These are phyloP conservation scores for Cantharis lateralis DNA, from an alignment of 2,888 invertebrate species.

Conservation along the genomic window DNA sequence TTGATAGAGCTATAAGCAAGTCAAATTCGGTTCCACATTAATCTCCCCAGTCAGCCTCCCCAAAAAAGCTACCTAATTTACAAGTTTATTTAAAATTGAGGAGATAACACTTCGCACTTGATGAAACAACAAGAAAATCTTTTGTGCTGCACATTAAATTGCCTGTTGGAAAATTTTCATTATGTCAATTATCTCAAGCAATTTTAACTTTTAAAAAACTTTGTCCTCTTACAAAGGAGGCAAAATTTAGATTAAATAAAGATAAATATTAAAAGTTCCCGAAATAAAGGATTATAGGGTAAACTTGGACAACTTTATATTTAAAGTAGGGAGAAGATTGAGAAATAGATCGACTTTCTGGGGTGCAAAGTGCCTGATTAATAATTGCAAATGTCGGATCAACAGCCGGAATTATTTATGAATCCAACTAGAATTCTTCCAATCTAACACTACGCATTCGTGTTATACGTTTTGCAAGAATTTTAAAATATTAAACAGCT, in stretches of 20 bases:
- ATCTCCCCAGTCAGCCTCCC: constrained; percentile 1
- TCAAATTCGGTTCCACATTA: constrained; percentile 4
- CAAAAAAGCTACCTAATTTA: not conserved
- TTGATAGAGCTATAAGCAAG: constrained; percentile 17
- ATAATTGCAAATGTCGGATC: constrained; percentile 18
- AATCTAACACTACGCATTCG: not conserved
- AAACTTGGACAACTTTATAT: constrained; percentile 3
- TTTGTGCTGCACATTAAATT: constrained; percentile 6
- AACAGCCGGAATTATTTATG: constrained; percentile 20
- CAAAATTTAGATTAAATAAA: constrained; percentile 1
- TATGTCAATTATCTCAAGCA: constrained; percentile 13
- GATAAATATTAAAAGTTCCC: constrained; percentile 3
- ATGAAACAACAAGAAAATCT: not conserved
- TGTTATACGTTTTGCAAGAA: not conserved
- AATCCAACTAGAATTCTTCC: not conserved
- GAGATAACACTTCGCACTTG: not conserved
- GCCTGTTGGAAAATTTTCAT: constrained; percentile 17
- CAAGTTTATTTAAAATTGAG: not conserved
- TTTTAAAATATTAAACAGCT: constrained; percentile 9
- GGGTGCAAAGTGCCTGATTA: constrained; percentile 19
- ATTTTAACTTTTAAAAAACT: constrained; percentile 5
- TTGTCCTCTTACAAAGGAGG: constrained; percentile 9
- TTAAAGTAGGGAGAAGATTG: not conserved
- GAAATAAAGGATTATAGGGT: not conserved
- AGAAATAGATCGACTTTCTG: constrained; percentile 6